These are phyloP conservation scores for Helicoverpa assulta DNA, from an alignment of 2,888 invertebrate genomes.

Conservation along the genomic window DNA sequence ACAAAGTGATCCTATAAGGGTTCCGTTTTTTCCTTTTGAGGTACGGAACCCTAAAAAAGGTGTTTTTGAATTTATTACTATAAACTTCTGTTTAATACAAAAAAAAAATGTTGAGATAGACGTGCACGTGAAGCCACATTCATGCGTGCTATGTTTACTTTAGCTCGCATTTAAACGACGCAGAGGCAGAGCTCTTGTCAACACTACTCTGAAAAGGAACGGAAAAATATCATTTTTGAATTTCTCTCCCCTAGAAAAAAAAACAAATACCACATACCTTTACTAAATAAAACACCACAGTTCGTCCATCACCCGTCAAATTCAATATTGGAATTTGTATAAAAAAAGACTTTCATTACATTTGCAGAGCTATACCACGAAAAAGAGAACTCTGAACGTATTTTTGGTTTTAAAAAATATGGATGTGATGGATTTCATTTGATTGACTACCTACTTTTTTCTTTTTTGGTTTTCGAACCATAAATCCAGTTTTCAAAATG, in stretches of 20 bases:
- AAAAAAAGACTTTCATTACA: too few species aligned
- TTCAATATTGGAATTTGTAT: background rate
- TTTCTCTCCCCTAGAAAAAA: background rate
- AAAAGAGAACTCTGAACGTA: background rate
- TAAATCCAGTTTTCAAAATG: background rate
- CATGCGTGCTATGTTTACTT: background rate
- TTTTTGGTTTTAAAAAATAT: background rate
- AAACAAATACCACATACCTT: background rate
- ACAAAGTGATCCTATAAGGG: too few species aligned
- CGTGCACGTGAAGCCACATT: background rate
- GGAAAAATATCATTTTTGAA: background rate
- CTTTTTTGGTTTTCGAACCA: background rate
- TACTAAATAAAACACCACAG: background rate
- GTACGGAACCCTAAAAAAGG: too few species aligned
- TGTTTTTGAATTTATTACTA: background rate
- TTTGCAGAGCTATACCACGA: too few species aligned
- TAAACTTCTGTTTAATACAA: background rate
- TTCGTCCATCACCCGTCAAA: background rate
- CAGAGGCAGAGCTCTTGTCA: background rate
- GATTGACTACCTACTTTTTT: background rate
- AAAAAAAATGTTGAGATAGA: background rate
- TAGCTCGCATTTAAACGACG: background rate
- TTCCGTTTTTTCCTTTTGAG: too few species aligned
- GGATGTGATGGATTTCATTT: background rate
- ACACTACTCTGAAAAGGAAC: background rate